Evolutionary conservation across 2,797 vertebrate species (phyloP).

Genomic region (Amniataba percoides): DNA sequence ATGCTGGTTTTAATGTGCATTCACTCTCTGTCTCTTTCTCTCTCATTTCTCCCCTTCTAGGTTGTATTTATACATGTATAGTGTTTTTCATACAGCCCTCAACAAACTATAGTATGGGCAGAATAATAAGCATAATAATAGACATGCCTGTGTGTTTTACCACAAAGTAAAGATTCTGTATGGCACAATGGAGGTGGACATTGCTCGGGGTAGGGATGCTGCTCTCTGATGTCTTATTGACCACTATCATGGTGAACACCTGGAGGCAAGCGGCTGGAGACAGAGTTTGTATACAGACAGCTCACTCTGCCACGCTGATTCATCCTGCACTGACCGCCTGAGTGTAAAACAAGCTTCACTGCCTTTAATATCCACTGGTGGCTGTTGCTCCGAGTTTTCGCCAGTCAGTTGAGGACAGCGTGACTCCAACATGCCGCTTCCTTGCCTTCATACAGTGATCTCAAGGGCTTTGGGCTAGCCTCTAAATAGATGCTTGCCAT

Average conservation of each 20-base stretch:
- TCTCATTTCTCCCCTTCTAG: neutral
- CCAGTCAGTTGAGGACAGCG: constrained; percentile 13
- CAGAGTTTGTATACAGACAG: neutral
- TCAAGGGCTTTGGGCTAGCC: constrained; percentile 11
- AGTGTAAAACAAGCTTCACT: neutral
- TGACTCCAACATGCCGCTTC: neutral
- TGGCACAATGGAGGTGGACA: neutral
- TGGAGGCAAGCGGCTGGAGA: neutral
- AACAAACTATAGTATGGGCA: neutral
- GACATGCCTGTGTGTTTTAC: neutral
- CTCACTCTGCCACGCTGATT: neutral
- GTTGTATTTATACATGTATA: neutral
- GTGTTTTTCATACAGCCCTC: neutral
- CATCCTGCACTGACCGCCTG: neutral
- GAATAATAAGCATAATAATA: neutral
- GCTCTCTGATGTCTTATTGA: too few species aligned
- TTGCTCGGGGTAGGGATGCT: too few species aligned
- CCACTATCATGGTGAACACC: too few species aligned
- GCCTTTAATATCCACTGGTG: constrained; percentile 6
- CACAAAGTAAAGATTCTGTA: neutral
- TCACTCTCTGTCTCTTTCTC: neutral
- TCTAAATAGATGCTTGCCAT: neutral
- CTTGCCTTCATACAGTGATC: constrained; percentile 26
- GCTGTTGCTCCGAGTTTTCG: neutral
- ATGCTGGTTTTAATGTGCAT: neutral